These are phyloP conservation scores for Corapipo altera DNA, from an alignment of 2,113 vertebrate genomes.

Conservation along the genomic window DNA sequence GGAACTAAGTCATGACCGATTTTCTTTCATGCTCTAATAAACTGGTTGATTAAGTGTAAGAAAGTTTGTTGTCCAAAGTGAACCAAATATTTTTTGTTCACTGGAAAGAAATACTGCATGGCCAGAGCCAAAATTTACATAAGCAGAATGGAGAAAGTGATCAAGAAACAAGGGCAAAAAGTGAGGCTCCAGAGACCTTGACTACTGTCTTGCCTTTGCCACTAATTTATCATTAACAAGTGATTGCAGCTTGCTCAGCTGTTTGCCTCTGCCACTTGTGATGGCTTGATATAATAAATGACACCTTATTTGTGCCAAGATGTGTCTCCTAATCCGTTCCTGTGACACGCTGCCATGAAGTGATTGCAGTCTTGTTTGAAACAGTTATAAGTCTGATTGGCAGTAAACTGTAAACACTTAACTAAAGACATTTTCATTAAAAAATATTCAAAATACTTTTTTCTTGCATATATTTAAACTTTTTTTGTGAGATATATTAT, in stretches of 20 bases:
- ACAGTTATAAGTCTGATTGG: neutral
- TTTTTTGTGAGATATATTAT: neutral
- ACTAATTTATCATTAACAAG: neutral
- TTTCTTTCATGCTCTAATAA: slow-evolving; percentile 58
- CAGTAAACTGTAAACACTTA: neutral
- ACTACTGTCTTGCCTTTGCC: neutral
- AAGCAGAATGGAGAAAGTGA: neutral
- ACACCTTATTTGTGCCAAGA: neutral
- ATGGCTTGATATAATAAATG: neutral
- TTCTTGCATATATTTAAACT: neutral
- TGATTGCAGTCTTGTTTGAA: slow-evolving; percentile 9
- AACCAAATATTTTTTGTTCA: neutral
- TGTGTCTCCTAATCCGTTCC: neutral
- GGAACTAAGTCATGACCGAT: slow-evolving; percentile 55
- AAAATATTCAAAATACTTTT: neutral
- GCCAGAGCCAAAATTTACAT: neutral
- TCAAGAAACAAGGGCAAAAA: neutral
- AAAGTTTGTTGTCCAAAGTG: slow-evolving; percentile 42
- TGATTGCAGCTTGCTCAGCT: neutral
- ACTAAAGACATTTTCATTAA: neutral
- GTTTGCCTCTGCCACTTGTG: neutral
- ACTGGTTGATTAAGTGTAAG: slow-evolving; percentile 22
- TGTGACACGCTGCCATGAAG: neutral
- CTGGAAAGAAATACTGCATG: neutral
- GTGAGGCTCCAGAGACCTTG: neutral